These are phyloP conservation scores for Ophioninae sp. DNA, from an alignment of 2,888 invertebrate species.

Conservation along the genomic window DNA sequence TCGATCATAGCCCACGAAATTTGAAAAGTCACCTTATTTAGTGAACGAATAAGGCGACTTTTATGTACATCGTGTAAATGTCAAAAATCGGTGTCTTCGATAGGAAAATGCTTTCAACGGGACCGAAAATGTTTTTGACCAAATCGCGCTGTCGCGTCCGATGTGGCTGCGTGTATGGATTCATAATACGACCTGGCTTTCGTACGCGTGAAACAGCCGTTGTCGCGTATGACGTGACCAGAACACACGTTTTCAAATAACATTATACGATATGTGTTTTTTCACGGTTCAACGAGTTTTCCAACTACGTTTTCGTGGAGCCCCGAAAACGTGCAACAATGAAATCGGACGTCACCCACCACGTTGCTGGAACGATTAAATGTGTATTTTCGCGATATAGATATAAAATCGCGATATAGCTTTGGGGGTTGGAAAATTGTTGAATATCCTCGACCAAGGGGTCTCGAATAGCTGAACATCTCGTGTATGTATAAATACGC, in stretches of 20 bases:
- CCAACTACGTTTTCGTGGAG: conserved; percentile 30
- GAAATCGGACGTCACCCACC: conserved; percentile 19
- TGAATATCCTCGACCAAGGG: conserved; percentile 46
- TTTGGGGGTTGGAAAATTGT: conserved; percentile 50
- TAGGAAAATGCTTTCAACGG: conserved; percentile 26
- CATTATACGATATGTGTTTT: conserved; percentile 64
- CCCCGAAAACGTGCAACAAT: conserved; percentile 36
- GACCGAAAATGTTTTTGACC: conserved; percentile 51
- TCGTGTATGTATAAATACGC: conserved; percentile 24
- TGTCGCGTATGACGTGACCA: conserved; percentile 60
- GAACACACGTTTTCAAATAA: conserved; percentile 63
- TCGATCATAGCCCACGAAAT: too few relatives aligned
- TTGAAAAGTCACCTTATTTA: too few relatives aligned
- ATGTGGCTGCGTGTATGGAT: background rate
- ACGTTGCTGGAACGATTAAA: conserved; percentile 17
- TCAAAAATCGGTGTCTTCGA: conserved; percentile 47
- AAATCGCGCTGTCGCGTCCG: background rate
- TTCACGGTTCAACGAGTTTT: conserved; percentile 58
- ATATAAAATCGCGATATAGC: background rate
- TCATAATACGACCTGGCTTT: conserved; percentile 20
- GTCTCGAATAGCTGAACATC: conserved; percentile 16
- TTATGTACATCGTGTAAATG: conserved; percentile 16
- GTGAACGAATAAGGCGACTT: conserved; percentile 17
- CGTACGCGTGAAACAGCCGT: conserved; percentile 41
- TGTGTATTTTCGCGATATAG: conserved; percentile 20